Evolutionary conservation across 37 sponge, comb jelly and placozoan genomes (phyloP).

Genomic region (Corticium candelabrum): DNA sequence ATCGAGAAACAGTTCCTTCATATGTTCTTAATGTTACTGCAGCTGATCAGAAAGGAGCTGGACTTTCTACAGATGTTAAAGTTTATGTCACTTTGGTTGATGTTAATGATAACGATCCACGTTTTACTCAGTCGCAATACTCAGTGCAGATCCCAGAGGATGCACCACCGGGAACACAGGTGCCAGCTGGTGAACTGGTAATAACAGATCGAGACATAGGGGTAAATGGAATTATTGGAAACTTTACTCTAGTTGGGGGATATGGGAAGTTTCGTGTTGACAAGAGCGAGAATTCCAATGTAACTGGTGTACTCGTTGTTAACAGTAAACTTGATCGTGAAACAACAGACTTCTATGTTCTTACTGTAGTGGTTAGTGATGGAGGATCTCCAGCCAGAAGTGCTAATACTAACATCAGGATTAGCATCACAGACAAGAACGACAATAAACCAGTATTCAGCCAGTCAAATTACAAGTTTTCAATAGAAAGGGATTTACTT

Average conservation of each 20-base stretch:
- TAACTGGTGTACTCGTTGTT: constrained; percentile 41
- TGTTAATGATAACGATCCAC: neutral
- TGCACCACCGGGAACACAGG: neutral
- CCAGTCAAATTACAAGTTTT: constrained; percentile 14
- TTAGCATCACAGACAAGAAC: constrained; percentile 47
- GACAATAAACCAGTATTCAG: constrained; percentile 48
- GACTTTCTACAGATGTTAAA: neutral
- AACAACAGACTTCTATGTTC: constrained; percentile 14
- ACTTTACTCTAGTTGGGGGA: neutral
- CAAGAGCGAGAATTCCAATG: too few relatives aligned
- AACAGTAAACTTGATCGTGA: constrained; percentile 52
- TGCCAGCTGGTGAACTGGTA: neutral
- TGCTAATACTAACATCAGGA: constrained; percentile 1
- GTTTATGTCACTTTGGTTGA: neutral
- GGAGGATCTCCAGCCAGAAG: constrained; percentile 6
- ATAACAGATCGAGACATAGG: neutral
- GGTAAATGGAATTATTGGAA: neutral
- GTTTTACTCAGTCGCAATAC: neutral
- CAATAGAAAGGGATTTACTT: constrained; percentile 27
- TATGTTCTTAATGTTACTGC: constrained; percentile 39
- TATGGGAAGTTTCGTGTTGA: constrained; percentile 22
- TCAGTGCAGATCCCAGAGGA: neutral
- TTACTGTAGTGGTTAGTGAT: constrained; percentile 43
- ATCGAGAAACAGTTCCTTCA: constrained; percentile 18
- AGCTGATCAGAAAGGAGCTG: constrained; percentile 25